Conservation (phyloP, 2,797 vertebrate species). For the Paramormyrops hopkinsi region DNA sequence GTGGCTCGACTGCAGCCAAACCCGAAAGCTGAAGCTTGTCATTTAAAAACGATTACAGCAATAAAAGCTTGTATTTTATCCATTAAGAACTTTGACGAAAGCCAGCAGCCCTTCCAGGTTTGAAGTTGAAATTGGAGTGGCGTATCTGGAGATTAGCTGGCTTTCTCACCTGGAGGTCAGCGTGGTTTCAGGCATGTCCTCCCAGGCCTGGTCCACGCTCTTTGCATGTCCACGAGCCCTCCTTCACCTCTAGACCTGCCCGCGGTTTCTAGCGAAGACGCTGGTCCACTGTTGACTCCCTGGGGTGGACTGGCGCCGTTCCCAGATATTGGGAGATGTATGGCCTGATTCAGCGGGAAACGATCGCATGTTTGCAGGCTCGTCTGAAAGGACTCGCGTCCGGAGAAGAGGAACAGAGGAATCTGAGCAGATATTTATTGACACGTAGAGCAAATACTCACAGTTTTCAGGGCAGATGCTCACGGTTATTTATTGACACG, state of each 20-base stretch:
- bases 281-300: slow-evolving; percentile 56
- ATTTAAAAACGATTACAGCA: neutral
- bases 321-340: slow-evolving; percentile 43
- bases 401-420: neutral
- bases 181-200: slow-evolving; percentile 12
- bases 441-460: neutral
- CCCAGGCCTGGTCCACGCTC: slow-evolving; percentile 39
- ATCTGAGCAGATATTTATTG: slow-evolving; percentile 12
- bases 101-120: slow-evolving; percentile 19
- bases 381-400: slow-evolving; percentile 15
- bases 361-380: slow-evolving; percentile 32
- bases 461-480: too few species aligned
- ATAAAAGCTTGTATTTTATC: neutral
- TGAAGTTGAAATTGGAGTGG: neutral
- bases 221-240: slow-evolving; percentile 45
- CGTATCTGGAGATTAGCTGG: neutral
- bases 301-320: slow-evolving; percentile 48
- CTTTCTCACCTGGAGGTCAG: neutral
- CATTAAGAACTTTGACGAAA: neutral
- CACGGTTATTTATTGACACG: too few species aligned
- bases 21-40: neutral
- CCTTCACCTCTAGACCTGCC: slow-evolving; percentile 46
- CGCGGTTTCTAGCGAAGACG: slow-evolving; percentile 51
- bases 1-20: neutral
- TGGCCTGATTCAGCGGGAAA: slow-evolving; percentile 34